Percentiles rank a stretch among this genome's conserved stretches.
These are phyloP conservation scores for Clarias platycephalus DNA, from an alignment of 2,797 vertebrate species.

Conservation along the genomic window DNA sequence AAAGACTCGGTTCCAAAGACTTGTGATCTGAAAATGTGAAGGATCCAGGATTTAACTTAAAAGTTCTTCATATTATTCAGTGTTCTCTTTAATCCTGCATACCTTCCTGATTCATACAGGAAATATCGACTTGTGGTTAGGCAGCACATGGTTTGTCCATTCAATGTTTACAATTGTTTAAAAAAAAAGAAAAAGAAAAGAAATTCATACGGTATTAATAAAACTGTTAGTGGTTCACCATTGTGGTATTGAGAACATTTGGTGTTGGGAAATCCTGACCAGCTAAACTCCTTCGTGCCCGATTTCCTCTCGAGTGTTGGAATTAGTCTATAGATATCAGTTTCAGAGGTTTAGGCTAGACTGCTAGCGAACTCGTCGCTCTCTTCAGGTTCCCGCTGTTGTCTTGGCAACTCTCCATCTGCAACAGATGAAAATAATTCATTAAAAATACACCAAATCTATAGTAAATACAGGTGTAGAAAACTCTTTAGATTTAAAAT, in stretches of 20 bases:
- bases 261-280: conserved; percentile 2
- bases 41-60: not conserved
- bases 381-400: conserved; percentile 69
- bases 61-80: not conserved
- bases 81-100: not conserved
- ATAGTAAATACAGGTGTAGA: not conserved
- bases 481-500: not conserved
- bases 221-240: not conserved
- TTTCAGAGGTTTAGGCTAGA: not conserved
- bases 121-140: not conserved
- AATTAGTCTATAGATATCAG: not conserved
- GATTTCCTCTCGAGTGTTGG: not conserved
- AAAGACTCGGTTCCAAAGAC: no score
- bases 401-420: conserved; percentile 60
- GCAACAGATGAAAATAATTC: conserved; percentile 26
- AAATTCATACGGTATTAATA: not conserved
- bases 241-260: conserved; percentile 17
- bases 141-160: not conserved
- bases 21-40: not conserved
- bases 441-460: not conserved
- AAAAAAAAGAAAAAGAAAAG: not conserved
- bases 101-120: not conserved
- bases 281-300: not conserved
- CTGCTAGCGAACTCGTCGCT: conserved; percentile 72
- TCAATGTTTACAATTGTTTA: no score